Percentiles rank a stretch among this genome's conserved stretches.
Conservation (phyloP, 2,888 invertebrate genomes). For the Thera britannica region DNA sequence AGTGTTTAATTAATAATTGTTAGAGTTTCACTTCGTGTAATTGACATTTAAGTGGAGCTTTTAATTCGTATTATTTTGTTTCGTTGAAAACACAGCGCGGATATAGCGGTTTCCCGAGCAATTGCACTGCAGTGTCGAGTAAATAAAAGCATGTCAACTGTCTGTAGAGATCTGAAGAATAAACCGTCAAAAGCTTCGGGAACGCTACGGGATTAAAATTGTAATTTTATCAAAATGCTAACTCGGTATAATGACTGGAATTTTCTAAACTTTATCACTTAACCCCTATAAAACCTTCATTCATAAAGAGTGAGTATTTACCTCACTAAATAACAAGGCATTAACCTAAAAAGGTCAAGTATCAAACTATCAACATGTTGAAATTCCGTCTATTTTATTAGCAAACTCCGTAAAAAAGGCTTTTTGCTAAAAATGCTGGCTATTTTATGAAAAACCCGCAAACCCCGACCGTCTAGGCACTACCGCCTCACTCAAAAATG, state of each 20-base stretch:
- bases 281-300: too few relatives aligned
- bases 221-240: too few relatives aligned
- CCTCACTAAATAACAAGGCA: slow-evolving; percentile 27
- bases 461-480: neutral
- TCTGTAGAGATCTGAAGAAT: too few relatives aligned
- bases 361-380: slow-evolving; percentile 30
- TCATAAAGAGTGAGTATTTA: slow-evolving; percentile 8
- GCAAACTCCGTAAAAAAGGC: slow-evolving; percentile 15
- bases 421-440: slow-evolving; percentile 25
- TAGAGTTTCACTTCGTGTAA: neutral
- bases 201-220: too few relatives aligned
- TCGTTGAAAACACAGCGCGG: too few relatives aligned
- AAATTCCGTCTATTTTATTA: slow-evolving; percentile 29
- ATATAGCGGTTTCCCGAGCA: too few relatives aligned
- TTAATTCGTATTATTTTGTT: too few relatives aligned
- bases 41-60: neutral
- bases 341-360: slow-evolving; percentile 29
- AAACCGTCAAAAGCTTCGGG: too few relatives aligned
- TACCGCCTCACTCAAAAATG: slow-evolving; percentile 18
- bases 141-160: too few relatives aligned
- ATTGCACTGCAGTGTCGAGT: too few relatives aligned
- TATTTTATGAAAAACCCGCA: slow-evolving; percentile 29
- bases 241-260: too few relatives aligned
- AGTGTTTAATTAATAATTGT: neutral
- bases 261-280: too few relatives aligned